Evolutionary conservation across 2,797 vertebrate genomes (phyloP).

Genomic region (Acrossocheilus fasciatus): DNA sequence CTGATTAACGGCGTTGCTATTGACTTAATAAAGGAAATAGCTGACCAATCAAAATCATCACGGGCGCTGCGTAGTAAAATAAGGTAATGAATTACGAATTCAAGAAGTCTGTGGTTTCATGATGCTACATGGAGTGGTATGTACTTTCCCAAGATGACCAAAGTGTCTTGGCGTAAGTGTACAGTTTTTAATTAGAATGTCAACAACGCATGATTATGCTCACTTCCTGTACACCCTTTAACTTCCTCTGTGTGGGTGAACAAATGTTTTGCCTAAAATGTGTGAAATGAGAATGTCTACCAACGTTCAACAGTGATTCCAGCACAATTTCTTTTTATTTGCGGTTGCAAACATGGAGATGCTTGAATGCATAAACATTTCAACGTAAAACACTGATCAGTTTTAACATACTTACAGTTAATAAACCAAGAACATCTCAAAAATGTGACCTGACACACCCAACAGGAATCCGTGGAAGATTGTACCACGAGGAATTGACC

Average conservation of each 20-base stretch:
- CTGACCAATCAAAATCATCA: background rate
- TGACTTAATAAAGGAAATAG: background rate
- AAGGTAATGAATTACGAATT: background rate
- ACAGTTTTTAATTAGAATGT: background rate
- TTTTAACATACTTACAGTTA: background rate
- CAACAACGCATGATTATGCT: background rate
- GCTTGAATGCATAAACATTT: constrained; percentile 7
- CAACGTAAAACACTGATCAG: background rate
- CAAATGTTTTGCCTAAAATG: background rate
- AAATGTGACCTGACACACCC: background rate
- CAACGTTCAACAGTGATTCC: background rate
- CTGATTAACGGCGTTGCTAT: background rate
- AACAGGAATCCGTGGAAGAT: background rate
- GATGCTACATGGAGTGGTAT: background rate
- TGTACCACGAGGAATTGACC: background rate
- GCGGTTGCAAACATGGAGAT: constrained; percentile 30
- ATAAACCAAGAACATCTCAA: background rate
- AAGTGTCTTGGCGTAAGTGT: background rate
- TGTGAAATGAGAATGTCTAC: background rate
- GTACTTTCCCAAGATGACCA: background rate
- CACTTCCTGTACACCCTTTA: background rate
- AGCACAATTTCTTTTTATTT: constrained; percentile 32
- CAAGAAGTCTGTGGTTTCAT: background rate
- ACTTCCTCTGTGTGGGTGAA: background rate
- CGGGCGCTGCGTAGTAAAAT: background rate